Evolutionary conservation across 2,888 invertebrate genomes (phyloP), one percentile per base, ranked within the genome.

Genomic region (Sisyra nigra): DNA sequence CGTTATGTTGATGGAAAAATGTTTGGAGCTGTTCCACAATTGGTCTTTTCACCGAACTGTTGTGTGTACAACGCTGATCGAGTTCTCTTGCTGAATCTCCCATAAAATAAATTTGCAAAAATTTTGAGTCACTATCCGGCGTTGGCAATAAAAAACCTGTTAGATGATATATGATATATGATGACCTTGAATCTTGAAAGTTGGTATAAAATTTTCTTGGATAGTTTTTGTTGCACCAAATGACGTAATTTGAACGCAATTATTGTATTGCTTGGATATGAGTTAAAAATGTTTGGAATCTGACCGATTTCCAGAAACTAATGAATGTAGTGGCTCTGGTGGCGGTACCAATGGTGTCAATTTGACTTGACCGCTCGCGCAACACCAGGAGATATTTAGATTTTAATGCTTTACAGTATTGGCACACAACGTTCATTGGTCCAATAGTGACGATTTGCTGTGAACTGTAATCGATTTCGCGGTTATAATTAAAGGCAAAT

Each of bases 301-400:
- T 10, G 17, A 9, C 48, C 35, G 49, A n/a, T 2, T 36, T 15
- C 45, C 43, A 29, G 44, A 43, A 39, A 45, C 41, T 13, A 35
- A 41, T 34, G 41, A 41, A 8, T 33, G 15, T 50, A 61, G 51
- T 51, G 58, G 58, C 49, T 60, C 55, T 44, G 58, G 56, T 52
- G 56, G 58, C 48, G 53, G 42, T 43, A 47, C 46, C 48, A 62
- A 52, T 54, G 50, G 50, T 48, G 54, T 49, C 51, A 61, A 52
- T 54, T 54, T 53, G 46, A 45, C 43, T 46, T 46, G 9, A 11
- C 46, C 44, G 15, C 34, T 24, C 8, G 45, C 46, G 33, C 45
- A 46, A 46, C 44, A 46, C 38, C 42, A 48, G 45, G 29, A 19
- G 45, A 41, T 41, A 35, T 41, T 15, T 42, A 13, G 10, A 41